Evolutionary conservation across 2,797 vertebrate species (phyloP).

Genomic region (Oceanodroma leucorhoa): DNA sequence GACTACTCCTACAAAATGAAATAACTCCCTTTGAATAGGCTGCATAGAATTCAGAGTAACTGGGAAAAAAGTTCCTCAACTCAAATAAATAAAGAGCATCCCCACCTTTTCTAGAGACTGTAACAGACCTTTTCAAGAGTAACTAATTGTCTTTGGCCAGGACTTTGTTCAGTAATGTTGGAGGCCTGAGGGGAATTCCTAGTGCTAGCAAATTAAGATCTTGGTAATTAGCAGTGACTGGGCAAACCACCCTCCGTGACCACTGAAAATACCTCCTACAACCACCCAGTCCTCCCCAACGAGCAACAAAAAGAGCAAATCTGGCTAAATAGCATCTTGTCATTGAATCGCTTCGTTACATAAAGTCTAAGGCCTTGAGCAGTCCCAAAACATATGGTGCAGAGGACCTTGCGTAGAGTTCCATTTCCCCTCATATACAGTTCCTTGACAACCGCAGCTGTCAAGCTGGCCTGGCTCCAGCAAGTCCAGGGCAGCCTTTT

Average conservation of each 20-base stretch:
- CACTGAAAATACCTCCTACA: constrained; percentile 1
- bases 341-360: constrained; percentile 64
- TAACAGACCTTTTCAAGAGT: not conserved
- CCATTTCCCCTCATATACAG: constrained; percentile 1
- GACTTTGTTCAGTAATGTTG: constrained; percentile 26
- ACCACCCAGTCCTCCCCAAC: not conserved
- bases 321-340: constrained; percentile 54
- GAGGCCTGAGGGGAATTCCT: constrained; percentile 22
- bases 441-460: constrained; percentile 59
- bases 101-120: not conserved
- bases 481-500: not conserved
- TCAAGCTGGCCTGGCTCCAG: constrained; percentile 56
- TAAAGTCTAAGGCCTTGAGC: constrained; percentile 51
- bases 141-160: constrained; percentile 21
- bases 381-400: constrained; percentile 73
- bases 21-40: not conserved
- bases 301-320: constrained; percentile 37
- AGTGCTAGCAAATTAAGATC: constrained; percentile 31
- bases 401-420: constrained; percentile 46
- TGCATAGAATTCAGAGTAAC: not conserved
- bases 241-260: constrained; percentile 33
- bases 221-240: constrained; percentile 52
- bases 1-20: not conserved
- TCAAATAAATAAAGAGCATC: not conserved
- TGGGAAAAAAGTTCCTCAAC: not conserved